Conservation (phyloP, 1,140 invertebrate species). For the Eupeodes corollae region DNA sequence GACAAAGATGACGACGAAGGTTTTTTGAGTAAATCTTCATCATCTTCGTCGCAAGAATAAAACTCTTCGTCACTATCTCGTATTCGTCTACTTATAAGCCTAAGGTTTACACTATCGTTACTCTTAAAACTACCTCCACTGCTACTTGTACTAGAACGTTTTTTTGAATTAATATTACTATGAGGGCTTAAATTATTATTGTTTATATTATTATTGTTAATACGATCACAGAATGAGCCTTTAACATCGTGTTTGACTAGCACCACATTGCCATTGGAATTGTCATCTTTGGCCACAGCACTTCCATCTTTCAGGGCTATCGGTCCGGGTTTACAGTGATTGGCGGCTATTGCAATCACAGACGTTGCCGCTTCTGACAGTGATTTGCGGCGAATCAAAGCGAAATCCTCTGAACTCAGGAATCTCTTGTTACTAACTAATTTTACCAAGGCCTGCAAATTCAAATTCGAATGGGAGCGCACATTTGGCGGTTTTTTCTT, state of each 20-base stretch:
- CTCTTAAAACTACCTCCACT: conserved; percentile 11
- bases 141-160: conserved; percentile 11
- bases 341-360: conserved; percentile 9
- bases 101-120: no score
- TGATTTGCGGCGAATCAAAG: conserved; percentile 17
- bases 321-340: conserved; percentile 8
- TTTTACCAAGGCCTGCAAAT: conserved; percentile 20
- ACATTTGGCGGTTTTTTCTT: conserved; percentile 6
- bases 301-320: conserved; percentile 14
- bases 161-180: no score
- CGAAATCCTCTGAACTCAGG: conserved; percentile 17
- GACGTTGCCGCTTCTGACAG: conserved; percentile 10
- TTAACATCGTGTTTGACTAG: conserved; percentile 12
- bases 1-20: neutral
- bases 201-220: conserved; percentile 10
- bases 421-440: conserved; percentile 22
- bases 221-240: conserved; percentile 10
- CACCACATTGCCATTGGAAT: conserved; percentile 16
- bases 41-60: conserved; percentile 10
- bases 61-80: conserved; percentile 8
- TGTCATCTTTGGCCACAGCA: conserved; percentile 10
- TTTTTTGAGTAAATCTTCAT: neutral
- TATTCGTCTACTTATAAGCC: no score
- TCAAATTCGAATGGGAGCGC: conserved; percentile 13
- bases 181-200: conserved; percentile 11